phyloP scores from a whole-genome alignment of 2,888 invertebrate species.

The Leuctra nigra region DNA sequence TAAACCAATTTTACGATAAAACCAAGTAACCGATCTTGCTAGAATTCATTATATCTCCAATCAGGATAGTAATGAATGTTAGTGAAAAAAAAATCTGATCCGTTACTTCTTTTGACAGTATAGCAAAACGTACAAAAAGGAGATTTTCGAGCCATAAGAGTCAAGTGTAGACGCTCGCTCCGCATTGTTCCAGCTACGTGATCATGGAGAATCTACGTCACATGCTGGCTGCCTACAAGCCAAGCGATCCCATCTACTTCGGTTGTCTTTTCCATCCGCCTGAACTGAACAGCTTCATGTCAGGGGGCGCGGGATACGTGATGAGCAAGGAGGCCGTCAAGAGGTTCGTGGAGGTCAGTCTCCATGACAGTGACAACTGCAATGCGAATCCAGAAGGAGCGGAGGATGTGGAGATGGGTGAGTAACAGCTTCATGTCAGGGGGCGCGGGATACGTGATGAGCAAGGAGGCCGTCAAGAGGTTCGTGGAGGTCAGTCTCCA shows the following conservation, averaged over 20 bases:
- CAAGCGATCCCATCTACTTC: slow-evolving; percentile 75
- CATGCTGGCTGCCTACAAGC: slow-evolving; percentile 69
- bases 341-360: slow-evolving; percentile 66
- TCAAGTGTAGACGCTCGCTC: no score
- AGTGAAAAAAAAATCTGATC: no score
- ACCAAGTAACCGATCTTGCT: no score
- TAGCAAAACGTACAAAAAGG: no score
- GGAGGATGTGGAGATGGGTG: no score
- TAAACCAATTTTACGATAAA: no score
- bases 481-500: slow-evolving; percentile 71
- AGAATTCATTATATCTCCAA: no score
- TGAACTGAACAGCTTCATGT: slow-evolving; percentile 87
- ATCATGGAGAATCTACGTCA: slow-evolving; percentile 91
- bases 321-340: slow-evolving; percentile 78
- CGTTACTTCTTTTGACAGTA: no score
- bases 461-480: slow-evolving; percentile 67
- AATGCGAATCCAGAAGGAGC: no score
- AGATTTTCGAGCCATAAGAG: no score
- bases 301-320: slow-evolving; percentile 91
- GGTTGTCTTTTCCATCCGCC: slow-evolving; percentile 87
- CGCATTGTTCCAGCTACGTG: slow-evolving; percentile 78
- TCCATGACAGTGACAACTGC: slow-evolving; percentile 64
- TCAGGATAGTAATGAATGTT: no score
- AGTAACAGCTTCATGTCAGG: slow-evolving; percentile 91
- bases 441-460: slow-evolving; percentile 93